A percentile compares a stretch with the other conserved stretches of the same genome.
phyloP scores from a whole-genome alignment of 2,797 vertebrate species.

The Pseudotriccus pelzelni region DNA sequence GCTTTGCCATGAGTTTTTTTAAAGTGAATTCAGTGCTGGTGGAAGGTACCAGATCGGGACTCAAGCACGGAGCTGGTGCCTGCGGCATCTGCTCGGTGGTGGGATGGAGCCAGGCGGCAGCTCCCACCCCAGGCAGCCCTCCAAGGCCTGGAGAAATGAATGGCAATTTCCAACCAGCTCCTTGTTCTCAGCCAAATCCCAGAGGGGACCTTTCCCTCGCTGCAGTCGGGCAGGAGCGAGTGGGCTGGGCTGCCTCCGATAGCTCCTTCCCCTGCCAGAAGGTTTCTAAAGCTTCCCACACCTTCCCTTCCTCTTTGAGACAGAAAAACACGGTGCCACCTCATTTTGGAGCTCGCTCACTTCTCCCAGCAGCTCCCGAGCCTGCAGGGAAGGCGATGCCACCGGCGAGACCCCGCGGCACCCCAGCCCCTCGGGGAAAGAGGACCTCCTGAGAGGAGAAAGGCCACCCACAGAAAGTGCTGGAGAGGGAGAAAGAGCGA shows the following conservation, averaged over 20 bases:
- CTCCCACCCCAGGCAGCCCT: not conserved
- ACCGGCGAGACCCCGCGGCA: not conserved
- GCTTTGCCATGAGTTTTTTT: not conserved
- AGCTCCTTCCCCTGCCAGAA: constrained; percentile 54
- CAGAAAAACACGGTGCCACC: constrained; percentile 22
- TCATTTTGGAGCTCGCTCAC: not conserved
- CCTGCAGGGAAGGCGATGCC: constrained; percentile 12
- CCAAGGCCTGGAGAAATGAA: not conserved
- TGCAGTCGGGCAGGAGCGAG: constrained; percentile 42
- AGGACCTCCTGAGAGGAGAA: not conserved
- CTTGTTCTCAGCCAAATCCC: constrained; percentile 27
- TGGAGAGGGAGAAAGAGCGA: not conserved
- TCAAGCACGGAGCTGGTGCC: not conserved
- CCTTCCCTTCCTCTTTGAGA: constrained; percentile 52
- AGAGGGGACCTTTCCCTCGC: constrained; percentile 22
- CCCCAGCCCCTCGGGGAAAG: not conserved
- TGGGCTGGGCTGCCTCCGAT: constrained; percentile 44
- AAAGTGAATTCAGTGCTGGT: constrained; percentile 45
- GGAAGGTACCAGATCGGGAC: not conserved
- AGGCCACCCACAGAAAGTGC: constrained; percentile 23
- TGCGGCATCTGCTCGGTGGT: not conserved
- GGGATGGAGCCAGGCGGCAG: not conserved
- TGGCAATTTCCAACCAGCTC: not conserved
- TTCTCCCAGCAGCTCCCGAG: not conserved
- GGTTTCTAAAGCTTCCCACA: constrained; percentile 56